phyloP scores from a whole-genome alignment of 2,888 invertebrate genomes.

The Ennomos erosarius region DNA sequence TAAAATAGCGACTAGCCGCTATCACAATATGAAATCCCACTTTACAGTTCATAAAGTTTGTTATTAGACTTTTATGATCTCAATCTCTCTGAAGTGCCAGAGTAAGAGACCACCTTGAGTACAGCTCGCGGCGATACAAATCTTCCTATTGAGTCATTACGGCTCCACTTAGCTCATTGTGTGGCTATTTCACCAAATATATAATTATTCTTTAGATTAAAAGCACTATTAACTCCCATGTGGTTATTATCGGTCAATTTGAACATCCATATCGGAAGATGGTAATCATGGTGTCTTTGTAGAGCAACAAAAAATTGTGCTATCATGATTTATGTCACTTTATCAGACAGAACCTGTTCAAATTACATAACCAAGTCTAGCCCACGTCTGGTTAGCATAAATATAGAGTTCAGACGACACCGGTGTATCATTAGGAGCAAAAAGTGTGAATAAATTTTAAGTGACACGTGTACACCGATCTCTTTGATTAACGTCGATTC shows the following conservation, averaged over 20 bases:
- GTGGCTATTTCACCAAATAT: constrained; percentile 54
- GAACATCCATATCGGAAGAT: constrained; percentile 47
- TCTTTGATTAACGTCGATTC: constrained; percentile 12
- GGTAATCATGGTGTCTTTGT: constrained; percentile 55
- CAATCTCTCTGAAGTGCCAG: constrained; percentile 44
- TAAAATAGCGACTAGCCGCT: constrained; percentile 42
- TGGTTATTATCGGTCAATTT: constrained; percentile 51
- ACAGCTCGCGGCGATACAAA: constrained; percentile 54
- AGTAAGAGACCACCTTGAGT: constrained; percentile 55
- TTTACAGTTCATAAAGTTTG: constrained; percentile 47
- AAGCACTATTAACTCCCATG: constrained; percentile 42
- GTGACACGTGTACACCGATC: constrained; percentile 19
- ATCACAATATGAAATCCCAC: constrained; percentile 52
- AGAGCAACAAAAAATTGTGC: constrained; percentile 36
- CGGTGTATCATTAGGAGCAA: constrained; percentile 36
- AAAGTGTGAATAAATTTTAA: constrained; percentile 36
- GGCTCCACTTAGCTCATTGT: constrained; percentile 58
- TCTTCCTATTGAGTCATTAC: constrained; percentile 71
- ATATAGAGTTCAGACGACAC: constrained; percentile 36
- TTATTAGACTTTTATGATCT: constrained; percentile 59
- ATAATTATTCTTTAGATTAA: constrained; percentile 62
- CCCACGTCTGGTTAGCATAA: constrained; percentile 50
- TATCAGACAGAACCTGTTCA: constrained; percentile 34
- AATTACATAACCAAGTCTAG: constrained; percentile 44
- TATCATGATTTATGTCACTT: constrained; percentile 56